A percentile compares a stretch with the other conserved stretches of the same genome.
These are phyloP conservation scores for Coregonus clupeaformis DNA, from an alignment of 2,113 vertebrate genomes.

Conservation along the genomic window DNA sequence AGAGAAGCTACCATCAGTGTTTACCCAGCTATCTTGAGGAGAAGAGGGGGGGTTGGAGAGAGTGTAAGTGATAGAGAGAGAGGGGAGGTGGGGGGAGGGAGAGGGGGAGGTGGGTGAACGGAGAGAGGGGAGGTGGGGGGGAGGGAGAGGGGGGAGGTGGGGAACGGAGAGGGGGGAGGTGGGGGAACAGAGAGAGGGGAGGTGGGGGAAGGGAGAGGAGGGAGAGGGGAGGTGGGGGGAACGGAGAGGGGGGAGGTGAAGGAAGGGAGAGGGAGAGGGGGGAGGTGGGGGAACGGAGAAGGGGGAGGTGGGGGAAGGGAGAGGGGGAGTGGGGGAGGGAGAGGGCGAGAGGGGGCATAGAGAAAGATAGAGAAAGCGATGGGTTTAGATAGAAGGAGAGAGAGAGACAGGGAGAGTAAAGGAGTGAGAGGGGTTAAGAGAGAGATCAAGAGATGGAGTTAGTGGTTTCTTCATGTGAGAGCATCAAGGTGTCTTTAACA, in stretches of 20 bases:
- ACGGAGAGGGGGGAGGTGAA: too few species aligned
- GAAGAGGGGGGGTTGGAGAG: slow-evolving; percentile 14
- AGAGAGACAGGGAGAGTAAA: slow-evolving; percentile 3
- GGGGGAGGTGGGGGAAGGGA: slow-evolving; percentile 27
- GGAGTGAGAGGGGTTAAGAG: slow-evolving; percentile 29
- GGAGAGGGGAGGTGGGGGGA: slow-evolving; percentile 16
- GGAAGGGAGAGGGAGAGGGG: slow-evolving; percentile 8
- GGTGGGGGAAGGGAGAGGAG: background rate
- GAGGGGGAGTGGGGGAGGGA: background rate
- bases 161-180: background rate
- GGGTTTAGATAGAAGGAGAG: background rate
- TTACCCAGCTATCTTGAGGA: slow-evolving; percentile 34
- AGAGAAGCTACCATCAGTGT: slow-evolving; percentile 36
- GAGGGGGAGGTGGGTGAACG: slow-evolving; percentile 26
- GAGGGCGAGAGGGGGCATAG: slow-evolving; percentile 14
- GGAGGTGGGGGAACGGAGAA: slow-evolving; percentile 21
- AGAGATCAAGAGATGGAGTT: slow-evolving; percentile 46
- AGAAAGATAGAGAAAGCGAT: background rate
- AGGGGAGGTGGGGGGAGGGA: slow-evolving; percentile 11
- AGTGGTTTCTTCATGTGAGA: slow-evolving; percentile 42
- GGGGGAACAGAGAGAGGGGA: background rate
- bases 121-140: slow-evolving; percentile 30
- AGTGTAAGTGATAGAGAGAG: background rate
- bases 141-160: background rate
- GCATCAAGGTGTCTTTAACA: slow-evolving; percentile 30